Evolutionary conservation across 2,888 invertebrate species (phyloP).

Genomic region (Drosophila nigricruria): DNA sequence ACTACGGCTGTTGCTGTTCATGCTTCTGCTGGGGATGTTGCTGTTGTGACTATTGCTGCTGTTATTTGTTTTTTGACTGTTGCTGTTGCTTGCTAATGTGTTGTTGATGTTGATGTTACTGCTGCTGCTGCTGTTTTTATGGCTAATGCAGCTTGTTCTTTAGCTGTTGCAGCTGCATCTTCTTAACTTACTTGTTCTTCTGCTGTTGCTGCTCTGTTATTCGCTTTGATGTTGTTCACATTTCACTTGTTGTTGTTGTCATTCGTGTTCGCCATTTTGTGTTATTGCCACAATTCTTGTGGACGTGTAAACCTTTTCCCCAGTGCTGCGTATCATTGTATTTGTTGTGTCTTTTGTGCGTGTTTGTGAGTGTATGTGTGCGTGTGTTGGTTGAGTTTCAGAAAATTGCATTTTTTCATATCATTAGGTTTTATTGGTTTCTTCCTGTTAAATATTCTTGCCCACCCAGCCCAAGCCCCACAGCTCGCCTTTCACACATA

Average conservation of each 20-base stretch:
- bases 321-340: constrained; percentile 22
- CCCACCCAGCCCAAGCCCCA: constrained; percentile 19
- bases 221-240: neutral
- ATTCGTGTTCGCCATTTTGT: neutral
- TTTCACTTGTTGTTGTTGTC: neutral
- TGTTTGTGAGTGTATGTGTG: constrained; percentile 38
- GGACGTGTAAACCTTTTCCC: constrained; percentile 54
- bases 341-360: constrained; percentile 12
- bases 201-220: neutral
- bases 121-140: neutral
- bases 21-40: neutral
- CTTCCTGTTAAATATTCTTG: constrained; percentile 82
- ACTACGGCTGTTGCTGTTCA: neutral
- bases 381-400: constrained; percentile 66
- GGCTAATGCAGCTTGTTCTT: neutral
- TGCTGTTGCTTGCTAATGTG: neutral
- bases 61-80: neutral
- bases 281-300: constrained; percentile 11
- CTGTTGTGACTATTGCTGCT: neutral
- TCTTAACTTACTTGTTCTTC: neutral
- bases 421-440: constrained; percentile 85
- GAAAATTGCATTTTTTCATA: constrained; percentile 84
- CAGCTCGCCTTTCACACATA: constrained; percentile 31
- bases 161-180: neutral
- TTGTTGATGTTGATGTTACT: neutral